Base-by-base conservation (phyloP, 35 echinoderm and acorn worm genomes). In the Lytechinus variegatus region DNA sequence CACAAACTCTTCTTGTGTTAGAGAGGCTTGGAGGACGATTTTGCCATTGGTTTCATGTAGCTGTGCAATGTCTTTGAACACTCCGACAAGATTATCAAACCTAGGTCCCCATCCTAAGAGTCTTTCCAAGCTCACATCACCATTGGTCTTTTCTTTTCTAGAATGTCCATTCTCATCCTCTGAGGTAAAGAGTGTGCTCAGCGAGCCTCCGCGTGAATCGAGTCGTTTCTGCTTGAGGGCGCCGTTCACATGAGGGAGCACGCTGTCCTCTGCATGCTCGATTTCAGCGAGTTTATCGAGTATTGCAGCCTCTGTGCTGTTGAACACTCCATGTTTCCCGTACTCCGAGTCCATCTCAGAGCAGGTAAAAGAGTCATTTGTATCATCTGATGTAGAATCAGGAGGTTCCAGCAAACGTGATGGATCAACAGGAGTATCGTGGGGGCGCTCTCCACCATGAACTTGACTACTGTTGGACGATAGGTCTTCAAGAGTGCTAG, bases 281-380 rank as follows among this genome's bases (percentile, higher is more conserved):
- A 99, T 96, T 57, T 97, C 96, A 6, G 97, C 97, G 4, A 99
- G 95, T 92, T 92, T 95, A 11, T 90, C 96, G 21, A 98, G 96
- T 66, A 99, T 97, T 10, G 97, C 95, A 21, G 93, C 96, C 12
- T 95, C 96, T 3, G 96, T 94, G 90, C 97, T 96, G 79, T 95
- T 94, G 27, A 95, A 95, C 52, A 56, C 94, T 27, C 53, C 92
- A 92, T 95, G 51, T 56, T 97, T 94, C 2, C 96, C 96, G 19
- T 54, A 52, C 55, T 99, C 98, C 27, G 97, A 96, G 27, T 99
- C 98, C 87, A 96, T 95, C 86, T 99, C 98, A 3, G 98, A 99
- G 71, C 98, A 99, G 71, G 98, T 99, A 95, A 99, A 99, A n/a
- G 98, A 99, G 28, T 96, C 98, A 56, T 96, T 96, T 21, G 97